Conservation (phyloP, 53 echinoderm and acorn worm species). For the Actinopyga echinites region DNA sequence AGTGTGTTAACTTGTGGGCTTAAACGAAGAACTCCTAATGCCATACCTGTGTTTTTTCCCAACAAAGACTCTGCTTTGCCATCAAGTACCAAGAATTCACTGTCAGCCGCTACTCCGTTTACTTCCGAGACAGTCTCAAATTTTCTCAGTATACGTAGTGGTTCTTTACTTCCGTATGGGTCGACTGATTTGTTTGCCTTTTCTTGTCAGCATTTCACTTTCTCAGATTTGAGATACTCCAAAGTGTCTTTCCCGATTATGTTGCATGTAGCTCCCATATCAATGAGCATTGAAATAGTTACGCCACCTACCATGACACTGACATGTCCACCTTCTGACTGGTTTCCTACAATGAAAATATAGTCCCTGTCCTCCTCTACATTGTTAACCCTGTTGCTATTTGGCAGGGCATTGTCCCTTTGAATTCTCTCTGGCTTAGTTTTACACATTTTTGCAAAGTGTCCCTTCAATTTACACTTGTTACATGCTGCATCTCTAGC, state of each 20-base stretch:
- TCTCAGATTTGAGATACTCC: conserved; percentile 45
- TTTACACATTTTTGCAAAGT: conserved; percentile 49
- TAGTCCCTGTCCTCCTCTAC: neutral
- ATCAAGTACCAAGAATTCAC: conserved; percentile 13
- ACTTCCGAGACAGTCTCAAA: conserved; percentile 33
- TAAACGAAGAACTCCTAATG: conserved; percentile 16
- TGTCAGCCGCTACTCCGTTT: neutral
- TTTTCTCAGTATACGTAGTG: conserved; percentile 50
- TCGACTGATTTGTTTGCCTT: conserved; percentile 37
- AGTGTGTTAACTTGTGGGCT: neutral
- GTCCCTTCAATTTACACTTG: conserved; percentile 48
- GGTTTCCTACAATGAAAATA: conserved; percentile 19
- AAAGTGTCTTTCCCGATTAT: conserved; percentile 48
- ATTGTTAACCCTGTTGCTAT: neutral
- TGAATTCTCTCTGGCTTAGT: conserved; percentile 2
- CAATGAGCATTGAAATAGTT: conserved; percentile 49
- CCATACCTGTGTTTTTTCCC: conserved; percentile 29
- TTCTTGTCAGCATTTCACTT: conserved; percentile 45
- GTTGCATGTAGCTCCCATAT: conserved; percentile 53
- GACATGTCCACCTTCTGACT: conserved; percentile 34
- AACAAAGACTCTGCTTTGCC: conserved; percentile 29
- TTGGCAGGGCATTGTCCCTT: neutral
- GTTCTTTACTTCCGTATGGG: conserved; percentile 54
- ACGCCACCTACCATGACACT: conserved; percentile 18
- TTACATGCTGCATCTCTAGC: conserved; percentile 47